Evolutionary conservation across 1,140 invertebrate genomes (phyloP).

Genomic region (Ceratitis capitata): DNA sequence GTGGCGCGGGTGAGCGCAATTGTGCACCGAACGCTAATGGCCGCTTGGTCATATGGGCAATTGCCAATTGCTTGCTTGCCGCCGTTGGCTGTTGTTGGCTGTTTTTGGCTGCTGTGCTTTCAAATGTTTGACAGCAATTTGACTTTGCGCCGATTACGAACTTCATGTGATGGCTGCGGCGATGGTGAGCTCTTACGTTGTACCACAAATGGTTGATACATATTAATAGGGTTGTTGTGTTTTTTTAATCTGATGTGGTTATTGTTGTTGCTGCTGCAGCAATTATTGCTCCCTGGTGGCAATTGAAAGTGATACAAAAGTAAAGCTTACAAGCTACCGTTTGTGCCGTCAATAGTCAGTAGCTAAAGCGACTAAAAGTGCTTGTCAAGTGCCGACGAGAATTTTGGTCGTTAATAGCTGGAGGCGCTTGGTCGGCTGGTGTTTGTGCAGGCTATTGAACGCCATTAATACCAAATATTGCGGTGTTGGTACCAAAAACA

Average conservation of each 20-base stretch:
- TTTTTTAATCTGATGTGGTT: too few species aligned
- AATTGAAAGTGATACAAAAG: slow-evolving; percentile 34
- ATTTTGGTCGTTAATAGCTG: neutral
- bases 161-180: neutral
- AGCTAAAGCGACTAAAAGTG: neutral
- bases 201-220: slow-evolving; percentile 13
- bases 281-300: slow-evolving; percentile 30
- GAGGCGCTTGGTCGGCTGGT: neutral
- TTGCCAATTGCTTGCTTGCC: neutral
- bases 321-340: neutral
- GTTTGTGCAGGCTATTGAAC: neutral
- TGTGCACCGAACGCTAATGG: neutral
- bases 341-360: neutral
- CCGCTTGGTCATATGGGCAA: neutral
- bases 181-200: slow-evolving; percentile 14
- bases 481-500: too few species aligned
- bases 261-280: neutral
- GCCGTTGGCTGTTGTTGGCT: too few species aligned
- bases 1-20: neutral
- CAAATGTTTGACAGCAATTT: slow-evolving; percentile 37
- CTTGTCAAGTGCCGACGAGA: slow-evolving; percentile 13
- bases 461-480: neutral
- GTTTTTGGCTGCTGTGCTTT: slow-evolving; percentile 17
- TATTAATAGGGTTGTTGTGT: neutral
- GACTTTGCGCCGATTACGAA: slow-evolving; percentile 15